A percentile compares a stretch with the other conserved stretches of the same genome.
Evolutionary conservation across 2,797 vertebrate species (phyloP).

Genomic region (Cossypha caffra): DNA sequence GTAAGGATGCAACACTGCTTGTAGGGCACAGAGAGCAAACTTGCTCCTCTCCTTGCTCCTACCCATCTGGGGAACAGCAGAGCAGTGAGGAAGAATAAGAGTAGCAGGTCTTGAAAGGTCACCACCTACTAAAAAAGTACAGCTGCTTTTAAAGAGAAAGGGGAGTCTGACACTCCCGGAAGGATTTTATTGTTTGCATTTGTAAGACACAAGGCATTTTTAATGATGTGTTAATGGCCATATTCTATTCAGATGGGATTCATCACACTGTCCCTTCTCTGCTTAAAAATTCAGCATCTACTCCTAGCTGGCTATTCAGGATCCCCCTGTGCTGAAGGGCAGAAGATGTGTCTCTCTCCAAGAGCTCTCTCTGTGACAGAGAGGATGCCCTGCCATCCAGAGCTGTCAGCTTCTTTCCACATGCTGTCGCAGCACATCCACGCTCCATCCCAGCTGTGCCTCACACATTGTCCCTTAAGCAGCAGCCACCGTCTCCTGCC

Average conservation of each 20-base stretch:
- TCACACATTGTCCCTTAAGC: not conserved
- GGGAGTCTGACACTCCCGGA: not conserved
- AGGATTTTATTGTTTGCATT: slow-evolving; percentile 52
- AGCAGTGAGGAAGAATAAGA: not conserved
- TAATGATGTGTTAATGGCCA: slow-evolving; percentile 55
- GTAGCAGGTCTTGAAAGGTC: slow-evolving; percentile 6
- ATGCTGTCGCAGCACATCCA: not conserved
- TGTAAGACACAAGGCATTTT: slow-evolving; percentile 4
- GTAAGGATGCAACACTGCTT: not conserved
- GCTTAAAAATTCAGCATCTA: slow-evolving; percentile 5
- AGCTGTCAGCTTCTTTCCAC: not conserved
- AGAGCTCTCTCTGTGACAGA: not conserved
- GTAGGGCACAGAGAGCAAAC: not conserved
- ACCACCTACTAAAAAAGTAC: not conserved
- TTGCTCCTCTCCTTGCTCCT: not conserved
- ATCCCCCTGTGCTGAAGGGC: not conserved
- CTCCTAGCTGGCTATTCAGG: not conserved
- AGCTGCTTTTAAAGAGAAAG: slow-evolving; percentile 37
- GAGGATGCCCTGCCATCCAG: not conserved
- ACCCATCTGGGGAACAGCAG: not conserved
- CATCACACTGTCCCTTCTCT: slow-evolving; percentile 14
- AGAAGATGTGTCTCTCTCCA: not conserved
- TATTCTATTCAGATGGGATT: slow-evolving; percentile 39
- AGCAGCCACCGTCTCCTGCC: not conserved
- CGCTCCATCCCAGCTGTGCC: not conserved